Evolutionary conservation across 2,888 invertebrate species (phyloP), one percentile per base, ranked within the genome.

Genomic region (Cephus runcator): DNA sequence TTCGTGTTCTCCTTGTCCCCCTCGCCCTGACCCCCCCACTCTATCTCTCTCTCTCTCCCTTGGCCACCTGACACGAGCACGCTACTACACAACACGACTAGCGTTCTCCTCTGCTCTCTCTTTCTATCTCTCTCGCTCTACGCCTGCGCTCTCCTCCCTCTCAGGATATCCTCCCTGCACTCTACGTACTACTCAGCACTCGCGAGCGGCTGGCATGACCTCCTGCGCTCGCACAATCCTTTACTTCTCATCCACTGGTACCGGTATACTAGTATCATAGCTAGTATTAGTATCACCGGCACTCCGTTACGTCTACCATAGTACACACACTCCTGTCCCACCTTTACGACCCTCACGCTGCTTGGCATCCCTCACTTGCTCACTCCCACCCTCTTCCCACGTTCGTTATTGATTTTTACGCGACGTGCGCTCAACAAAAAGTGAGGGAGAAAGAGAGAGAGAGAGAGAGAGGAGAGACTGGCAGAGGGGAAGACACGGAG

Each of bases 371-470:
- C 56, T 56, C 56, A 56, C 56, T 56, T 23, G 23, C 56, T 56
- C 23, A 56, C 56, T 56, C 56, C 56, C 56, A 56, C 56, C 56
- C 56, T 56, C 56, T 56, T 56, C 56, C 56, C 88, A 90, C 87
- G 89, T 87, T 90, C 88, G 89, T 87, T 90, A 90, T 90, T 90
- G 90, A 90, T 90, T 90, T 90, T 90, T 90, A 88, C 85, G 85
- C 87, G 86, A 87, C 86, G 84, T 87, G 86, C 88, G 87, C 79
- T 56, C 56, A 23, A 56, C 56, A 56, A 56, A 56, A 56, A 56
- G 56, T 56, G 56, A 56, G 23, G 56, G 56, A 56, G 23, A 40
- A 69, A 69, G 35, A 34, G 77, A 69, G 56, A 78, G 75, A 73
- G 77, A 56, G 74, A 69, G 35, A 34, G 77, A 69, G 56, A 78